A percentile compares a stretch with the other conserved stretches of the same genome.
Conservation (phyloP, 2,113 vertebrate species). For the Leucopsar rothschildi region DNA sequence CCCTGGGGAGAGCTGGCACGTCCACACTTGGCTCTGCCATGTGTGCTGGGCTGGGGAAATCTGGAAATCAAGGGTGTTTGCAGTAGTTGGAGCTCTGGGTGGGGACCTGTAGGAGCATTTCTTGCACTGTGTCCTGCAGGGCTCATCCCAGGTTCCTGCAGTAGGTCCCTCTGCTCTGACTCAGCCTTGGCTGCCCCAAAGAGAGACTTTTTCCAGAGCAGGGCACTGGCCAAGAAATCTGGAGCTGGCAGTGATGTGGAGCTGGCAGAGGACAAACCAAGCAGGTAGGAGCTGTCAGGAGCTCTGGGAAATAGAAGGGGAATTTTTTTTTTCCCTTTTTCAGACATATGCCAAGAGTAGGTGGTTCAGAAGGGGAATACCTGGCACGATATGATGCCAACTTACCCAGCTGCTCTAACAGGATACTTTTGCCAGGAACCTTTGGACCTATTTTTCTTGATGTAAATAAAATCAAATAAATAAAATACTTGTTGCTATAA, state of each 20-base stretch:
- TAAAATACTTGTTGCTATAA: neutral
- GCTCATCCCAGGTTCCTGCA: neutral
- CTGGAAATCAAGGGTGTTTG: neutral
- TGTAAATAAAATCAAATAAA: neutral
- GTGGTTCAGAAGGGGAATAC: constrained; percentile 10
- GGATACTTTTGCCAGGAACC: neutral
- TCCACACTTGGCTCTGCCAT: accelerated
- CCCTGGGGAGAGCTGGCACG: neutral
- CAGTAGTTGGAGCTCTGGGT: neutral
- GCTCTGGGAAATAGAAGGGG: neutral
- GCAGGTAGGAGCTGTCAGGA: constrained; percentile 14
- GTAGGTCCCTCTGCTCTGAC: neutral
- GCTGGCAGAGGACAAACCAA: neutral
- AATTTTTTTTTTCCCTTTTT: neutral
- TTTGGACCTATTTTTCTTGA: neutral
- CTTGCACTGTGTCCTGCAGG: neutral
- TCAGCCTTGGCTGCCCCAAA: neutral
- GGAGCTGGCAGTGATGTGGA: neutral
- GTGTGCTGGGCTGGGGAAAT: neutral
- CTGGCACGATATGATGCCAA: neutral
- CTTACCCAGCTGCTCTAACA: neutral
- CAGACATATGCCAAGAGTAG: neutral
- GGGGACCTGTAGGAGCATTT: neutral
- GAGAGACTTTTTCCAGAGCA: neutral
- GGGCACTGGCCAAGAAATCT: neutral